Base-by-base conservation (phyloP, 1,140 invertebrate species). In the Eciton burchellii region DNA sequence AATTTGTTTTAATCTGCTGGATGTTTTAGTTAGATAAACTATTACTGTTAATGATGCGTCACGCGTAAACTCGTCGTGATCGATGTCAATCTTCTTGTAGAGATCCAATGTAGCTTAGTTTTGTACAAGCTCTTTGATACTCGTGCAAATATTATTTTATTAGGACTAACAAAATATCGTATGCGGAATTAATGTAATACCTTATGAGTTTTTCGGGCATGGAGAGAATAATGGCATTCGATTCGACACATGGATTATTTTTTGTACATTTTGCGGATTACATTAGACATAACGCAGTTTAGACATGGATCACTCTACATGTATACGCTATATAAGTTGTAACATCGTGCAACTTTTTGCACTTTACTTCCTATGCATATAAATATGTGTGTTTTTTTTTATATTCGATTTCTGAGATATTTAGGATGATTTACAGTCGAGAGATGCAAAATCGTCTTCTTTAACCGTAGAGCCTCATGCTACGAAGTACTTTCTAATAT, bases 101-200 rank as follows among this genome's bases (percentile, higher is more conserved):
- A 81, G 63, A 88, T 52, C 66, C 65, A 72, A 82, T 49, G 72
- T 89, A 90, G 85, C 83, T 87, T 89, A 85, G 76, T 89, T 90
- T 90, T 89, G 54, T 89, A 90, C 88, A 85, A 88, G 84, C 81
- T n/a, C n/a, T 90, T 90, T 89, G 81, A 87, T 89, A 90, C 68
- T 88, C 84, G 57, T 86, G 83, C 70, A 79, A 86, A 89, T 84
- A 87, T 82, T 72, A 68, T 81, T 89, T 76, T 45, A 85, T 57
- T 83, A 87, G 82, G 74, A 59, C 63, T 59, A 79, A 76, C 52
- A 11, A 49, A 63, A 59, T 52, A 76, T 26, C 84, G 63, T 54
- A 54, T 74, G 24, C 59, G 57, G 47, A 73, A 83, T 60, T 59
- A 77, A 63, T 83, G 79, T 68, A 73, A 89, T 89, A 85, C 83